A percentile compares a stretch with the other conserved stretches of the same genome.
Conservation (phyloP, 2,113 vertebrate genomes). For the Hydropotes inermis region DNA sequence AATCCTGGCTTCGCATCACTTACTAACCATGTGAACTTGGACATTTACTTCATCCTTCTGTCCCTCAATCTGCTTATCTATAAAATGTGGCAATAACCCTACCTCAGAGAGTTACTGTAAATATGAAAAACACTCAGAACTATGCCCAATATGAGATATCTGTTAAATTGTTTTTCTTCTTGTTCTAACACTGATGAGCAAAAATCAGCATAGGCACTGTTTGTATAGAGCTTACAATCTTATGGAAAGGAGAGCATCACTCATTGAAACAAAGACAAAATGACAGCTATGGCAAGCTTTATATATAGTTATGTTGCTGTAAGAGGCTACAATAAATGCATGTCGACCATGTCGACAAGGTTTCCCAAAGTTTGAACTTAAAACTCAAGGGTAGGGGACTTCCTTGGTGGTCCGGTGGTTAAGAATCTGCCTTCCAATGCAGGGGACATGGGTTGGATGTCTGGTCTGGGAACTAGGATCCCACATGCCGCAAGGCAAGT, state of each 20-base stretch:
- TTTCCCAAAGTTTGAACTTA: neutral
- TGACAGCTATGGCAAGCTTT: neutral
- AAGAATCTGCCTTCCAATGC: neutral
- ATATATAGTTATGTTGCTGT: neutral
- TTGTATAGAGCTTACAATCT: neutral
- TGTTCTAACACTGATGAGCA: neutral
- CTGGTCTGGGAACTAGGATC: neutral
- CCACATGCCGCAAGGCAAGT: neutral
- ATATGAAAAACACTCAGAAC: neutral
- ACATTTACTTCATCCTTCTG: neutral
- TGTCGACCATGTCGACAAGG: neutral
- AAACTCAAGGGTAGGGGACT: neutral
- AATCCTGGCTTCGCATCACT: neutral
- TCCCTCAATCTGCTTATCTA: neutral
- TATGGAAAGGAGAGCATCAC: neutral
- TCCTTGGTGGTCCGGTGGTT: neutral
- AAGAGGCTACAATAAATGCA: neutral
- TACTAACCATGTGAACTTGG: neutral
- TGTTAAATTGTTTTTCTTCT: neutral
- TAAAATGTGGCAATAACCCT: neutral
- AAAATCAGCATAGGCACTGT: neutral
- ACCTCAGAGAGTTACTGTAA: neutral
- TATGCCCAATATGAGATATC: accelerated
- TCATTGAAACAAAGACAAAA: neutral
- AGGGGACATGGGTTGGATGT: neutral